Conservation (phyloP, 2,113 vertebrate genomes). For the Oreotrochilus melanogaster region DNA sequence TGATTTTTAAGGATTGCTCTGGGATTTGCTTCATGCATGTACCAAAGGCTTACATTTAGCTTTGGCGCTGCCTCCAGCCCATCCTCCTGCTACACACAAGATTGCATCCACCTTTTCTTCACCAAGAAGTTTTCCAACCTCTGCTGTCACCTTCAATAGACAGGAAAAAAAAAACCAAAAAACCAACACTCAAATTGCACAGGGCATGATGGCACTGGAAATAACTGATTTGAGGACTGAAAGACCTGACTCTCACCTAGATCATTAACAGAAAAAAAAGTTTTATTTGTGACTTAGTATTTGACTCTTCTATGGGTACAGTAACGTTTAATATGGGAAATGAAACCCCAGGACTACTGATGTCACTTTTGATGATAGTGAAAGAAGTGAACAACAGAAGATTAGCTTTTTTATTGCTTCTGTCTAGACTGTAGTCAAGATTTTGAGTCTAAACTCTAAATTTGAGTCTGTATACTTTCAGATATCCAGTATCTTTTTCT, state of each 20-base stretch:
- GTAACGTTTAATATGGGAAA: background rate
- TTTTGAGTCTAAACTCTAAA: background rate
- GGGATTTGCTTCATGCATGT: background rate
- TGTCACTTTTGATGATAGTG: background rate
- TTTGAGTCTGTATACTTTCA: background rate
- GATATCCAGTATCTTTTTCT: background rate
- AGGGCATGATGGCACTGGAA: background rate
- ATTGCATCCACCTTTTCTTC: slow-evolving; percentile 93
- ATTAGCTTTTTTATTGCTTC: background rate
- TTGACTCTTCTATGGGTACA: background rate
- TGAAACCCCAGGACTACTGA: background rate
- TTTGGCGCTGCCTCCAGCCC: slow-evolving; percentile 93
- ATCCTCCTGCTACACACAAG: slow-evolving; percentile 94
- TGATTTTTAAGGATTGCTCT: background rate
- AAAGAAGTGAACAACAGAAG: background rate
- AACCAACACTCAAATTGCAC: accelerated
- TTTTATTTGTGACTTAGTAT: background rate
- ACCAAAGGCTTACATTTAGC: slow-evolving; percentile 86
- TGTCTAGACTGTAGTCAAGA: background rate
- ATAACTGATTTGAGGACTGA: background rate
- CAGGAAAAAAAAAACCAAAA: background rate
- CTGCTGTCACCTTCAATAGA: slow-evolving; percentile 86
- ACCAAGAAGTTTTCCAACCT: slow-evolving; percentile 87
- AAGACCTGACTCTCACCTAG: background rate
- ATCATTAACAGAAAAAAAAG: background rate